Base-by-base conservation (phyloP, 1,140 invertebrate genomes). In the Cardiocondyla obscurior region DNA sequence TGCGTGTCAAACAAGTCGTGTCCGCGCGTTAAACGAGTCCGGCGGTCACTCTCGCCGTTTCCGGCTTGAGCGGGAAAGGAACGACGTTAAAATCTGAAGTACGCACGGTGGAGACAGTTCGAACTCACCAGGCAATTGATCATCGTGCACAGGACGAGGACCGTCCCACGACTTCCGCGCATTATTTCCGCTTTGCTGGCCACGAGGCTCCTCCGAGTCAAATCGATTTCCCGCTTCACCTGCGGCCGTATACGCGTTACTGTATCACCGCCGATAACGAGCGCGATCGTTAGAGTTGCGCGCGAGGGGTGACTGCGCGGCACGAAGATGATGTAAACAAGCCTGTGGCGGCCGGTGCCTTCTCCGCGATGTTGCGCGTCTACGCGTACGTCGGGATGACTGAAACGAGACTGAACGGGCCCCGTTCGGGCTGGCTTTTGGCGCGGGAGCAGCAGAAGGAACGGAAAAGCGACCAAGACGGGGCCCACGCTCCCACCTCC, bases 371-470 rank as follows among this genome's bases (percentile, higher is more conserved):
- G 49, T 33, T 25, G 22, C 7, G 12, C 46, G 51, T 70, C 44
- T 53, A 81, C 88, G 89, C 85, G 85, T 83, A 60, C 88, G 69
- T 89, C 70, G 69, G 85, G 74, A 87, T 90, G 86, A 90, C 90
- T 91, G 90, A 90, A 86, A 62, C 77, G 53, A 82, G 62, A 85
- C 77, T 76, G 86, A 74, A 62, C 85, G 77, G 57, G 28, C 42
- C 46, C 64, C 73, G 69, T 44, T 60, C 14, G 33, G 81, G 10
- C 49, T 46, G 84, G 57, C 77, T 81, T 83, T 85, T 49, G 58
- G 64, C 49, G 49, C 76, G 62, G 22, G 39, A 64, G 62, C 39
- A 76, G 70, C 73, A 67, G 64, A 44, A 81, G 57, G 70, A 72
- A 60, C 69, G 77, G 77, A 87, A 84, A 88, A 88, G 77, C 74